Evolutionary conservation across 1,140 invertebrate genomes (phyloP), one percentile per base, ranked within the genome.

Genomic region (Pseudomyrmex gracilis): DNA sequence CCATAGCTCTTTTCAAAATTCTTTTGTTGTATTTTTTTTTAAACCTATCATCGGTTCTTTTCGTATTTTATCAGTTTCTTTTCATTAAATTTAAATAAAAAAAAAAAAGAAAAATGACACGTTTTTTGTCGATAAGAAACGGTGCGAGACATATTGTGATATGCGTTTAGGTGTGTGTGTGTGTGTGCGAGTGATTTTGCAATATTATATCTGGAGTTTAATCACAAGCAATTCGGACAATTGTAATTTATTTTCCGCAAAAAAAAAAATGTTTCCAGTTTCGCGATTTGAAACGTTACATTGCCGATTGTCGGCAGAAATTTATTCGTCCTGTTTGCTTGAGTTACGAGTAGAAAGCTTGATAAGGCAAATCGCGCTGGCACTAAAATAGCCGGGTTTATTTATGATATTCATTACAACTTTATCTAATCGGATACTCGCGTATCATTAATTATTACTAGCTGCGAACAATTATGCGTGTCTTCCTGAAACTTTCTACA

Each of bases 321-420:
- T 89, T 88, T 88, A 89, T 86, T 83, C 61, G 78, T 24, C 55
- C 68, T 71, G 70, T 71, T 67, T 53, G 80, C 34, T 60, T 89
- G 86, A 89, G 66, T 89, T 89, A 89, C 84, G 87, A 89, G 86
- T 89, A 89, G 87, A 89, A 89, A 89, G 87, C 71, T 85, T 70
- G 87, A 89, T 86, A 86, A 88, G 71, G 73, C 67, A 74, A 80
- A 88, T 88, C 86, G 87, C 68, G 63, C 84, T 53, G 45, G 57
- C 60, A 85, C 86, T 77, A 78, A 82, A 89, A 88, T 88, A 84
- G 83, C 84, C n/a, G 47, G 12, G 24, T 60, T 61, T 88, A 88
- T 89, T 89, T 88, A 86, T 84, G 84, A 89, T 89, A 88, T 88
- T 88, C 87, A 77, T 83, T 88, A 86, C 73, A 83, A 88, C 49